Conservation (phyloP, 2,113 vertebrate species). For the Lasiurus borealis region DNA sequence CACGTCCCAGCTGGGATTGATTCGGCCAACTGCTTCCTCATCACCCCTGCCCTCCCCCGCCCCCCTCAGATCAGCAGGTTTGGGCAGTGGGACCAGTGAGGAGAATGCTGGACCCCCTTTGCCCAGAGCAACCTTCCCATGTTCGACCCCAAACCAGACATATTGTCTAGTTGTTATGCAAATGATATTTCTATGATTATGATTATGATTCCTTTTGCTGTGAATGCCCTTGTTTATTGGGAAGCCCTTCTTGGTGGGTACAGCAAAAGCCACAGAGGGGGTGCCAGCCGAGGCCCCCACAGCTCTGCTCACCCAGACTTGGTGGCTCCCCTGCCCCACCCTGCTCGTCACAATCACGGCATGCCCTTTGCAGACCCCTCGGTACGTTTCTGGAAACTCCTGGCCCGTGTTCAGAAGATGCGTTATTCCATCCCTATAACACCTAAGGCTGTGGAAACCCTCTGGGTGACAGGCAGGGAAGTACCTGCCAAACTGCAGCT, state of each 20-base stretch:
- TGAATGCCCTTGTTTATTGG: neutral
- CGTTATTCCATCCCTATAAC: neutral
- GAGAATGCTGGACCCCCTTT: neutral
- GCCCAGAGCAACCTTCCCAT: neutral
- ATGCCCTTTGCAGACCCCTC: neutral
- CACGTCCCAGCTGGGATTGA: neutral
- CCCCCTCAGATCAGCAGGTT: neutral
- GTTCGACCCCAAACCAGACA: neutral
- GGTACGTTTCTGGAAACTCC: neutral
- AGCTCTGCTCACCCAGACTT: neutral
- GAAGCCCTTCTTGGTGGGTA: neutral
- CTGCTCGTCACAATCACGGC: neutral
- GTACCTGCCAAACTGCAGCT: neutral
- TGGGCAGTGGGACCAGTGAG: neutral
- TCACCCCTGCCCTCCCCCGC: neutral
- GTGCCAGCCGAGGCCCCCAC: neutral
- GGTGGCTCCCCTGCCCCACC: neutral
- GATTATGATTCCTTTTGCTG: neutral
- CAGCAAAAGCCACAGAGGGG: neutral
- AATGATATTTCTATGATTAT: neutral
- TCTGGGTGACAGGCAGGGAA: neutral
- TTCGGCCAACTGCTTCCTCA: neutral
- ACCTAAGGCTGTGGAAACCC: neutral
- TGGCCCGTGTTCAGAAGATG: neutral
- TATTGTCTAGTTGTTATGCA: neutral